Conservation (phyloP, 2,888 invertebrate genomes). For the Electrophaes corylata region DNA sequence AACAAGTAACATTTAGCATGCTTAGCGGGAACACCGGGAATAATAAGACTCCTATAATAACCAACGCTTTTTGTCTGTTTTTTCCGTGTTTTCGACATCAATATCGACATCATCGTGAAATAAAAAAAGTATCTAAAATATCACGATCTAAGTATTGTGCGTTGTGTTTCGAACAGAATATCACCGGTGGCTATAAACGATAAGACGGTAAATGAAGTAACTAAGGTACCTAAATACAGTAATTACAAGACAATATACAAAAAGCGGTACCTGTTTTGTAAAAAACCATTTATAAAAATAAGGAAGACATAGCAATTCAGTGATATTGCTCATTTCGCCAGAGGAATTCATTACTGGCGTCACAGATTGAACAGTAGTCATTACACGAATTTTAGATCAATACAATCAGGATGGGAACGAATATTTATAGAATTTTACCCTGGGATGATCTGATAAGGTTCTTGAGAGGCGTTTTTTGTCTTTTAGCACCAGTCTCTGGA, state of each 20-base stretch:
- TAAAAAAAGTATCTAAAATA: too few species aligned
- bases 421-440: conserved; percentile 27
- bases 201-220: too few species aligned
- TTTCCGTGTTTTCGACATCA: too few species aligned
- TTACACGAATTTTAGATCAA: conserved; percentile 13
- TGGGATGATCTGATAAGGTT: conserved; percentile 25
- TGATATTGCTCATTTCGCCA: conserved; percentile 25
- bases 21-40: too few species aligned
- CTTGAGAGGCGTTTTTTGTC: conserved; percentile 14
- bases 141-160: too few species aligned
- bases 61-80: too few species aligned
- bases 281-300: background rate
- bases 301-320: conserved; percentile 10
- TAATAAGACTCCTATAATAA: too few species aligned
- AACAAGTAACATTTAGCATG: too few species aligned
- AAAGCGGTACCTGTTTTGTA: background rate
- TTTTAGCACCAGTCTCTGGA: background rate
- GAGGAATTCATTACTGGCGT: conserved; percentile 26
- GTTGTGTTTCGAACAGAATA: too few species aligned
- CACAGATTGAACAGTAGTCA: conserved; percentile 9
- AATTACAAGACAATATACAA: background rate
- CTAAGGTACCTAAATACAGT: too few species aligned
- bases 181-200: too few species aligned
- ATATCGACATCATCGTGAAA: too few species aligned
- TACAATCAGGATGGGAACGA: conserved; percentile 21